phyloP scores from a whole-genome alignment of 2,797 vertebrate genomes.

The Acomys russatus region DNA sequence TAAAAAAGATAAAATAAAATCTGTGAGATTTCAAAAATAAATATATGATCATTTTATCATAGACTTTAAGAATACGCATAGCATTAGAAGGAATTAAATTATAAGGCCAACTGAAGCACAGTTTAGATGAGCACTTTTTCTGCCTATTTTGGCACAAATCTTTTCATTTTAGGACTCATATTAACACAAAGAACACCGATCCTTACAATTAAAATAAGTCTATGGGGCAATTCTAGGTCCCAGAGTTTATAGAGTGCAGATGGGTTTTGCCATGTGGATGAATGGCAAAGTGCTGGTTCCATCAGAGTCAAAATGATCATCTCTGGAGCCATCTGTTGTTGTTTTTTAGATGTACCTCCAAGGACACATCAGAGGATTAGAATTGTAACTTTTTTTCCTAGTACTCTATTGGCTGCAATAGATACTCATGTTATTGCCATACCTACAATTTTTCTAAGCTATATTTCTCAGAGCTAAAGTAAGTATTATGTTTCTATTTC shows the following conservation, averaged over 20 bases:
- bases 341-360: slow-evolving; percentile 62
- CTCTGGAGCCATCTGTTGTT: slow-evolving; percentile 75
- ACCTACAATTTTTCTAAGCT: background rate
- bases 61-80: background rate
- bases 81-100: background rate
- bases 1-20: background rate
- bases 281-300: slow-evolving; percentile 40
- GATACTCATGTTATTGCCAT: slow-evolving; percentile 36
- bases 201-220: slow-evolving; percentile 47
- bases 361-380: slow-evolving; percentile 65
- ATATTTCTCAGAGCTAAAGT: background rate
- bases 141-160: background rate
- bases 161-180: background rate
- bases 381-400: slow-evolving; percentile 59
- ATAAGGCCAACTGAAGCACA: background rate
- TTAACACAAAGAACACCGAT: slow-evolving; percentile 7
- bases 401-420: background rate
- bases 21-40: background rate
- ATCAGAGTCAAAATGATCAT: slow-evolving; percentile 39
- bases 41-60: background rate
- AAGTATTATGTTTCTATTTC: background rate
- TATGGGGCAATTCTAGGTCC: background rate
- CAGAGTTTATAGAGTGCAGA: slow-evolving; percentile 65
- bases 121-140: background rate
- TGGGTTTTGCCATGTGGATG: slow-evolving; percentile 48